These are phyloP conservation scores for Phanerotoma sp. DNA, from an alignment of 2,888 invertebrate species.

Conservation along the genomic window DNA sequence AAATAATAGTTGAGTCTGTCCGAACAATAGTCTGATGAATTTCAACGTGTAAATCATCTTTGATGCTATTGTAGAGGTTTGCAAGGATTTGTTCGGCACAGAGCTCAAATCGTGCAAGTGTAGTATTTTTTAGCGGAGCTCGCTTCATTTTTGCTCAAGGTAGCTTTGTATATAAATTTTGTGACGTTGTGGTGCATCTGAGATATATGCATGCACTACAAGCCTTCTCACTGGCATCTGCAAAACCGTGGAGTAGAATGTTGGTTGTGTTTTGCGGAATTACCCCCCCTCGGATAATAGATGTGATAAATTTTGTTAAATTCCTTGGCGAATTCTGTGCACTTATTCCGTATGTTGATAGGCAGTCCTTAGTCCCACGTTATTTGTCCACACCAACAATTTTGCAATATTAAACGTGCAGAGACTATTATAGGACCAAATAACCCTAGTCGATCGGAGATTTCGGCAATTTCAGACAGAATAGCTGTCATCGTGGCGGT, in stretches of 20 bases:
- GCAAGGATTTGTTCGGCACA: conserved; percentile 21
- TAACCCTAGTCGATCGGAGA: conserved; percentile 24
- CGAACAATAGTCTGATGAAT: neutral
- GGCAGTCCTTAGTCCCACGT: conserved; percentile 22
- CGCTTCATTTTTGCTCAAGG: conserved; percentile 26
- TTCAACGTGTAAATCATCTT: neutral
- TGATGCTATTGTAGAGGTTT: neutral
- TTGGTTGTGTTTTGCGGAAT: neutral
- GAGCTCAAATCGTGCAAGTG: conserved; percentile 10
- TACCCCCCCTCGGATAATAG: conserved; percentile 20
- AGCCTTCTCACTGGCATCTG: conserved; percentile 35
- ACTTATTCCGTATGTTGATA: conserved; percentile 15
- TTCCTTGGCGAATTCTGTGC: conserved; percentile 16
- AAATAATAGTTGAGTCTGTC: conserved; percentile 21
- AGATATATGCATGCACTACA: conserved; percentile 37
- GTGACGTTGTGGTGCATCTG: conserved; percentile 28
- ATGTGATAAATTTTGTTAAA: conserved; percentile 18
- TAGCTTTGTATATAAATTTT: conserved; percentile 32
- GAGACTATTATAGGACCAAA: conserved; percentile 6
- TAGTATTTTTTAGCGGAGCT: conserved; percentile 18
- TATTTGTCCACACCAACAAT: conserved; percentile 14
- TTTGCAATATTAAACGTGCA: conserved; percentile 17
- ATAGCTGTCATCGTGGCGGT: conserved; percentile 17
- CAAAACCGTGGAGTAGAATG: conserved; percentile 32
- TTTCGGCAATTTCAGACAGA: conserved; percentile 27